Evolutionary conservation across 2,888 invertebrate genomes (phyloP), one percentile per base, ranked within the genome.

Genomic region (Cremastinae sp.): DNA sequence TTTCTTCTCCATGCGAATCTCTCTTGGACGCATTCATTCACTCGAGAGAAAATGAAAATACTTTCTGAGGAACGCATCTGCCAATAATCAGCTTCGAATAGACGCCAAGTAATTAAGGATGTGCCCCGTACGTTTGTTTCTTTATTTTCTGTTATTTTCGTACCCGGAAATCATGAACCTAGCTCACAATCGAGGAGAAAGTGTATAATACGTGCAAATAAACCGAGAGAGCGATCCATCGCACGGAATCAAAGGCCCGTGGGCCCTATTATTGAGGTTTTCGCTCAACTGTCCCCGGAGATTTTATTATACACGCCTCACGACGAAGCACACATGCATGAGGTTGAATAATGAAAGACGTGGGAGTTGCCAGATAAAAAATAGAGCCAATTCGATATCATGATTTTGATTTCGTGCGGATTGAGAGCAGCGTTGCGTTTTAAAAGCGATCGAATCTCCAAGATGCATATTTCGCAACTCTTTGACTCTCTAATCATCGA

Each of bases 161-260:
- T 78, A 84, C 85, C 85, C 84, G 85, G 86, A 86, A 86, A 80
- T 84, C 78, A 73, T 76, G 75, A 78, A 62, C 80, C 74, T n/a
- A n/a, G n/a, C n/a, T 81, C 78, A 78, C 78, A 80, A 80, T 54
- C 78, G 64, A 78, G 82, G 84, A 85, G 83, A 84, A 84, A 86
- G 84, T 84, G n/a, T n/a, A n/a, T n/a, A 78, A 82, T 80, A 82
- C 80, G 69, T 61, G 73, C 59, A 74, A 61, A 56, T 58, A 59
- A 59, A 59, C 28, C 34, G 43, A 54, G 53, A 49, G 18, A 47
- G 41, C 41, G 61, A 75, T 66, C 66, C 66, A 61, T 75, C 18
- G 47, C 22, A 82, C 80, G 62, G 61, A 74, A 74, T 74, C 65
- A 77, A 45, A 59, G 38, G 45, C 64, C 53, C 64, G 43, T 49